Base-by-base conservation (phyloP, 2,113 vertebrate species). In the Coryphaenoides rupestris region DNA sequence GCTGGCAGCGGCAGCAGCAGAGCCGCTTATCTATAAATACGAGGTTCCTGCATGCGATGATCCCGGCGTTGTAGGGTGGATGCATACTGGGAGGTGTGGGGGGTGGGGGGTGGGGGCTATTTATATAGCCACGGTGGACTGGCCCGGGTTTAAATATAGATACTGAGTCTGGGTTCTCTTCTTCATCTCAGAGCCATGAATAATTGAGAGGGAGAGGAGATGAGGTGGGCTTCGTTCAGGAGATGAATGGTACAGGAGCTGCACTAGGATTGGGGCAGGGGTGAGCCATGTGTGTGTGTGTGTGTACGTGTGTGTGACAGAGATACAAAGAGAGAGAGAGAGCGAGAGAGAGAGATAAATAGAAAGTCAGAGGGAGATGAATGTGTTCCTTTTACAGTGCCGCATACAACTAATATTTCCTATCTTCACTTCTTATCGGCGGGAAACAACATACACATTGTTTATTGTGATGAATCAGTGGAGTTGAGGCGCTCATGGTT, bases 111-210 rank as follows among this genome's bases (percentile, higher is more conserved):
- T 5, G 33, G 71, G 70, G 83, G 70, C 85, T 89, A 91, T 88
- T 88, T 87, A 89, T 90, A 89, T 58, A 67, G 63, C 63, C 71
- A 76, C 74, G 74, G 61, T 58, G 71, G 87, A 76, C 67, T 72
- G 84, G 86, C 72, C 73, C 71, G 65, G 73, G 78, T 87, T 87
- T 90, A 90, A 87, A 90, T 87, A 91, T 90, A 90, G 89, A 88
- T 79, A 75, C 77, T 74, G 84, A 83, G 80, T 88, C 86, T 90
- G 86, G 85, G 87, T 85, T 89, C 80, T 89, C 84, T 87, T 84
- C 82, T 79, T 86, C 84, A 81, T 87, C 80, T 79, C 75, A 86
- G 78, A 86, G 64, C 61, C 75, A 90, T 91, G 88, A 90, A 91
- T 90, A 89, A 90, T 89, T 84, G 76, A 89, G 73, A 77, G 62